Evolutionary conservation across 2,113 vertebrate species (phyloP).

Genomic region (Bathybates hornii): DNA sequence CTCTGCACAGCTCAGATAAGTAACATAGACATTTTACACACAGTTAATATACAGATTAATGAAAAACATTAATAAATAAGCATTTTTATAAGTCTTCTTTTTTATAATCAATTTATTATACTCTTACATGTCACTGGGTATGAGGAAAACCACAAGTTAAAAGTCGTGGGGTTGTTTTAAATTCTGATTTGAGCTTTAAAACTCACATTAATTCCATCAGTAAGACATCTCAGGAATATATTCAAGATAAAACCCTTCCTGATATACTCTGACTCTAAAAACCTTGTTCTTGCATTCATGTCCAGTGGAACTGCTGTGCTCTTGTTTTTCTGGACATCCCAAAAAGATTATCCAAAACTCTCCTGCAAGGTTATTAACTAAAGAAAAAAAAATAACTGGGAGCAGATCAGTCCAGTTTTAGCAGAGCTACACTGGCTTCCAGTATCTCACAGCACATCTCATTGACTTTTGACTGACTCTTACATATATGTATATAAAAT

Average conservation of each 20-base stretch:
- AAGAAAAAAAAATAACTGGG: not conserved
- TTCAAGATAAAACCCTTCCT: not conserved
- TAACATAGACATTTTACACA: not conserved
- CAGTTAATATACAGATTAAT: not conserved
- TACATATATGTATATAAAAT: not conserved
- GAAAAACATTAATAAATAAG: not conserved
- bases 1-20: not conserved
- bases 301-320: not conserved
- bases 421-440: not conserved
- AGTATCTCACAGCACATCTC: not conserved
- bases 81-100: not conserved
- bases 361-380: not conserved
- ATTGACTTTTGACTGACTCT: not conserved
- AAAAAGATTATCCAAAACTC: not conserved
- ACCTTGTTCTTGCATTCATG: not conserved
- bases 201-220: not conserved
- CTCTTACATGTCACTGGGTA: not conserved
- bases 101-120: not conserved
- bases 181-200: not conserved
- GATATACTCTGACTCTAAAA: not conserved
- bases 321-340: not conserved
- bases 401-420: not conserved
- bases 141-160: not conserved
- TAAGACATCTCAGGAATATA: not conserved
- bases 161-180: not conserved